Evolutionary conservation across 2,113 vertebrate genomes (phyloP).

Genomic region (Cnemophilus loriae): DNA sequence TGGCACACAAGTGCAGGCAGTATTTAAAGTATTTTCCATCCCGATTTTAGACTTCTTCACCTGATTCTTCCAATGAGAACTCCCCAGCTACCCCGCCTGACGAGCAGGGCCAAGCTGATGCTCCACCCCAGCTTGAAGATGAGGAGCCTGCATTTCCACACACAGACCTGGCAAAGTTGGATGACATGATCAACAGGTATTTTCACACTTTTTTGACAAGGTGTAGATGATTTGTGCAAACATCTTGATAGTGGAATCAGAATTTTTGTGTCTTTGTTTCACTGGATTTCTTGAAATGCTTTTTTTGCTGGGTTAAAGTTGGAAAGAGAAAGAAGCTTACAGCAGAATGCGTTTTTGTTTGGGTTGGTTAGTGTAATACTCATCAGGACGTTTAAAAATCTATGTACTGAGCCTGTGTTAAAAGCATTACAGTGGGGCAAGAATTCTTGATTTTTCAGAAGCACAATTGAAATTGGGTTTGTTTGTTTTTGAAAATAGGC

Average conservation of each 20-base stretch:
- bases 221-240: not conserved
- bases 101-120: slow-evolving; percentile 90
- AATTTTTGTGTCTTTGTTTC: not conserved
- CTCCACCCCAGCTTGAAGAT: slow-evolving; percentile 91
- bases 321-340: not conserved
- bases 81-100: slow-evolving; percentile 96
- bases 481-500: slow-evolving; percentile 72
- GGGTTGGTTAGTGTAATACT: not conserved
- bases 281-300: not conserved
- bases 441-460: not conserved
- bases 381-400: not conserved
- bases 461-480: not conserved
- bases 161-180: slow-evolving; percentile 97
- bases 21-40: slow-evolving; percentile 12
- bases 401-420: not conserved
- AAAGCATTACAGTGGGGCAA: not conserved
- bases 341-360: not conserved
- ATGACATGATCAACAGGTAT: slow-evolving; percentile 99
- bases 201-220: not conserved
- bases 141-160: slow-evolving; percentile 99
- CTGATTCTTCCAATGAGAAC: slow-evolving; percentile 99
- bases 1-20: not conserved
- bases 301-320: not conserved
- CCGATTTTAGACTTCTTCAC: slow-evolving; percentile 87
- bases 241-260: not conserved